Conservation (phyloP, 2,797 vertebrate species). For the Gobio occitaniae region DNA sequence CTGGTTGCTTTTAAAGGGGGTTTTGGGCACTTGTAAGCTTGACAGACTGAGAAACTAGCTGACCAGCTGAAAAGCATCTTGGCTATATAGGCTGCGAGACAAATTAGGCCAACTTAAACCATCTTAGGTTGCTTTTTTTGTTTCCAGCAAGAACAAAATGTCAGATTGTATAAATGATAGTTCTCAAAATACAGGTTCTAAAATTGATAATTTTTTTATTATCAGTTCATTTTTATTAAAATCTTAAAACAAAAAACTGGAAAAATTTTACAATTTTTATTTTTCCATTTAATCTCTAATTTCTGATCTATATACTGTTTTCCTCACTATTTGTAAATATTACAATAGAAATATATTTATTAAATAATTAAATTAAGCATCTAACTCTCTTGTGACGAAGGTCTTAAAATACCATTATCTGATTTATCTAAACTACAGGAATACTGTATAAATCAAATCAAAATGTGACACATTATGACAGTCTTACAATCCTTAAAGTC, state of each 20-base stretch:
- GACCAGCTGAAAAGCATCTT: neutral
- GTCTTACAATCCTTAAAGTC: neutral
- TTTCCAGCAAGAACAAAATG: neutral
- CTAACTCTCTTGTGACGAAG: neutral
- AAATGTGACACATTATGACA: neutral
- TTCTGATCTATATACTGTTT: neutral
- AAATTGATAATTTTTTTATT: neutral
- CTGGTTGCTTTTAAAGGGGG: neutral
- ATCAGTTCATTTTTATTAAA: neutral
- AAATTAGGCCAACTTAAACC: neutral
- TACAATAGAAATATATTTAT: neutral
- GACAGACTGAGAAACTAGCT: neutral
- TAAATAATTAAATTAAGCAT: neutral
- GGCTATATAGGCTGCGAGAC: neutral
- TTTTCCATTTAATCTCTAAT: neutral
- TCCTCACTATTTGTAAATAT: neutral
- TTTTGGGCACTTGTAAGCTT: neutral
- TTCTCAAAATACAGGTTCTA: neutral
- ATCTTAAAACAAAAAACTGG: neutral
- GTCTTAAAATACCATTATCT: neutral
- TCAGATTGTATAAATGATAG: neutral
- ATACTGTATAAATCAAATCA: neutral
- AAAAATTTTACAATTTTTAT: neutral
- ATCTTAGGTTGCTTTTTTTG: neutral
- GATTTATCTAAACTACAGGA: neutral